phyloP scores from a whole-genome alignment of 2,888 invertebrate genomes.

The Bellardia bayeri region DNA sequence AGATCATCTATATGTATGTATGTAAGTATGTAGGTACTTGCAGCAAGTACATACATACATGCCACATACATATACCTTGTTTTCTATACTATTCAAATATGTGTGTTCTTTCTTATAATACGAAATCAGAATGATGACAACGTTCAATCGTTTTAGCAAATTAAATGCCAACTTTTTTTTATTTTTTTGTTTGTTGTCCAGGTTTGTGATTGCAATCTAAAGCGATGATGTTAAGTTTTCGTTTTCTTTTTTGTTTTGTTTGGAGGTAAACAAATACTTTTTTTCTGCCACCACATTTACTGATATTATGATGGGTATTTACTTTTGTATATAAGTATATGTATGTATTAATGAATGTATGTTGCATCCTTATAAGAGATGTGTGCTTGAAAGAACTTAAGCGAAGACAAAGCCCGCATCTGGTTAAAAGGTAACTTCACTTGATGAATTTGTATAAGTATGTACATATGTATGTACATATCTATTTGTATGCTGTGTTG shows the following conservation, averaged over 20 bases:
- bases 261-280: conserved; percentile 52
- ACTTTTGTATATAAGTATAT: background rate
- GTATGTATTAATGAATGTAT: no score
- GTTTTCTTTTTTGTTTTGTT: conserved; percentile 22
- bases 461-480: background rate
- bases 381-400: conserved; percentile 15
- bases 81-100: conserved; percentile 14
- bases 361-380: conserved; percentile 1
- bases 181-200: conserved; percentile 39
- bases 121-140: conserved; percentile 63
- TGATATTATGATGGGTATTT: conserved; percentile 41
- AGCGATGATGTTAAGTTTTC: conserved; percentile 58
- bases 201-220: conserved; percentile 67
- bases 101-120: background rate
- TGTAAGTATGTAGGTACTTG: background rate
- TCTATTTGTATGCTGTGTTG: conserved; percentile 9
- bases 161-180: conserved; percentile 44
- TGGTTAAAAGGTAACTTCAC: conserved; percentile 35
- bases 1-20: no score
- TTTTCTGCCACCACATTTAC: conserved; percentile 27
- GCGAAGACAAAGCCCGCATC: conserved; percentile 51
- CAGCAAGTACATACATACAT: conserved; percentile 26
- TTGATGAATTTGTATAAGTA: conserved; percentile 18
- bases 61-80: background rate
- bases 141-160: conserved; percentile 69